These are phyloP conservation scores for Ophion obscuratus DNA, from an alignment of 2,888 invertebrate species.

Conservation along the genomic window DNA sequence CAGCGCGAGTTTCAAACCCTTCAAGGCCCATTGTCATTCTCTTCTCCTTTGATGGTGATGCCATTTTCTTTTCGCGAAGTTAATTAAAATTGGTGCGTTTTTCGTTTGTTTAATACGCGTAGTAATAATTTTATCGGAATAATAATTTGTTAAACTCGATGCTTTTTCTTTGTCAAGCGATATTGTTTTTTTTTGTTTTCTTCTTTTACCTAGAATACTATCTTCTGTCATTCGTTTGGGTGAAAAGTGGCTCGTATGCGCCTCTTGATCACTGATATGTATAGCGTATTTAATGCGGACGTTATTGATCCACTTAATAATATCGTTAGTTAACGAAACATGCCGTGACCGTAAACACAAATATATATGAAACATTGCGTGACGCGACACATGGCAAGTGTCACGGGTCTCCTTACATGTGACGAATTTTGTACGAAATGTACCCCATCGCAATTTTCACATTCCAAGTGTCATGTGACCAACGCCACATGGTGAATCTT, in stretches of 20 bases:
- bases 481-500: not conserved
- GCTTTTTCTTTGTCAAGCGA: slow-evolving; percentile 13
- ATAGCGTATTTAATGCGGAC: slow-evolving; percentile 49
- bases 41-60: not conserved
- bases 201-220: slow-evolving; percentile 26
- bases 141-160: not conserved
- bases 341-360: slow-evolving; percentile 41
- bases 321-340: slow-evolving; percentile 42
- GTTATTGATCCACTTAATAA: slow-evolving; percentile 49
- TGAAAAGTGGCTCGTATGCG: slow-evolving; percentile 35
- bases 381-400: not conserved
- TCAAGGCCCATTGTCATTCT: not conserved
- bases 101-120: not conserved
- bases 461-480: not conserved
- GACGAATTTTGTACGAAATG: not conserved
- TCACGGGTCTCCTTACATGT: not conserved
- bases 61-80: not conserved
- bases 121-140: not conserved
- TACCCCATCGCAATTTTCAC: not conserved
- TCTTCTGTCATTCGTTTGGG: slow-evolving; percentile 15
- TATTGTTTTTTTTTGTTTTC: not conserved
- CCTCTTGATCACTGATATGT: slow-evolving; percentile 55
- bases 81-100: not conserved
- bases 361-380: not conserved
- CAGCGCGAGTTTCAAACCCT: slow-evolving; percentile 1